A percentile compares a stretch with the other conserved stretches of the same genome.
These are phyloP conservation scores for Gymnosoma rotundatum DNA, from an alignment of 2,888 invertebrate genomes.

Conservation along the genomic window DNA sequence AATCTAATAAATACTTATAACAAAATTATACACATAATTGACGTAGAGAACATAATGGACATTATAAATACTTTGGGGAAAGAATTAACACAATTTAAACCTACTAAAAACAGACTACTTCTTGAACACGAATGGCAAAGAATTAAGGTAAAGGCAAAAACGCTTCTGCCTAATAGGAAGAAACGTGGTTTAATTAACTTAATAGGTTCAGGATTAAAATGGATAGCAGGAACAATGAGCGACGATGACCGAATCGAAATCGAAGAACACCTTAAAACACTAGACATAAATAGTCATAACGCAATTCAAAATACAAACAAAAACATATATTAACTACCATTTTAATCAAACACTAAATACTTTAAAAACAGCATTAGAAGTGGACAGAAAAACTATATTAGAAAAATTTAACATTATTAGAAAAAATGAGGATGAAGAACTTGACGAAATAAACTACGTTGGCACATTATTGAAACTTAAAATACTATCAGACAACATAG, in stretches of 20 bases:
- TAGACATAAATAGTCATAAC: background rate
- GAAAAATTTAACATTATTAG: background rate
- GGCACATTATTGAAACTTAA: background rate
- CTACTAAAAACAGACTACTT: background rate
- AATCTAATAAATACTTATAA: background rate
- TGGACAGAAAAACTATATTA: background rate
- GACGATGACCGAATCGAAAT: constrained; percentile 16
- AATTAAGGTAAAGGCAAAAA: constrained; percentile 3
- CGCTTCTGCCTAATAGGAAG: background rate
- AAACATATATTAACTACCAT: background rate
- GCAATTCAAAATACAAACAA: too few relatives aligned
- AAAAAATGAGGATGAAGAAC: background rate
- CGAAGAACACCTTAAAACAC: background rate
- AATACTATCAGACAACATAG: background rate
- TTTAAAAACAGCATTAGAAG: background rate
- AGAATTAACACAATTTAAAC: background rate
- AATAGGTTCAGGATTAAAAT: background rate
- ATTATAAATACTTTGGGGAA: background rate
- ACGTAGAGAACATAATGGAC: background rate
- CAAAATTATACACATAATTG: constrained; percentile 12
- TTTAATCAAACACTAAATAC: background rate
- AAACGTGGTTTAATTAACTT: background rate
- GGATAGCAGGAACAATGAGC: constrained; percentile 20
- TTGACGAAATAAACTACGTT: background rate
- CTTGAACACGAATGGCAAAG: background rate